A percentile compares a stretch with the other conserved stretches of the same genome.
Evolutionary conservation across 2,113 vertebrate genomes (phyloP).

Genomic region (Dicerorhinus sumatrensis): DNA sequence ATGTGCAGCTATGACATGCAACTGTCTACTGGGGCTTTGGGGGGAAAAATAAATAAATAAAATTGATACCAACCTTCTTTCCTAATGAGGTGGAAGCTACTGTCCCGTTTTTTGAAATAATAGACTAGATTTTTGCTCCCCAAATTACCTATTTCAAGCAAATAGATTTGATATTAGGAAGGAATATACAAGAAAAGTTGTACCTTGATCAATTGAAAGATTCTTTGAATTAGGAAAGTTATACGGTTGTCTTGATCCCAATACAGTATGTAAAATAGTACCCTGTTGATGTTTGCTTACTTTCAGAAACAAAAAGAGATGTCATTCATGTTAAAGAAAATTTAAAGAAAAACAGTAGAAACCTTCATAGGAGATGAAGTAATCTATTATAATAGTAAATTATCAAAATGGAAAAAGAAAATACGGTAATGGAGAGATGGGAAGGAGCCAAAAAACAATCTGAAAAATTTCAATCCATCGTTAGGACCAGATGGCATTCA

Average conservation of each 20-base stretch:
- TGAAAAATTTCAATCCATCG: conserved; percentile 57
- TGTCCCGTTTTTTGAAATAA: conserved; percentile 59
- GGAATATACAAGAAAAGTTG: background rate
- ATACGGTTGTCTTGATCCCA: background rate
- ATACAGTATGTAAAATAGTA: background rate
- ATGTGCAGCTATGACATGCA: too few species aligned
- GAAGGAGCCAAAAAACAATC: conserved; percentile 17
- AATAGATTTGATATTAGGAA: conserved; percentile 8
- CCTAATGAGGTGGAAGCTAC: conserved; percentile 58
- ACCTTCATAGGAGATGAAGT: background rate
- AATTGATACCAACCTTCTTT: conserved; percentile 46
- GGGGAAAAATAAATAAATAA: background rate
- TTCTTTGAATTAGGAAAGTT: background rate
- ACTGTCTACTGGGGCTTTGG: too few species aligned
- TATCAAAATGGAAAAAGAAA: background rate
- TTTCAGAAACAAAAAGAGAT: conserved; percentile 15
- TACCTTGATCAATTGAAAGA: background rate
- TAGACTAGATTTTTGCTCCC: background rate
- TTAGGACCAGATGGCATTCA: background rate
- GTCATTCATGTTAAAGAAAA: background rate
- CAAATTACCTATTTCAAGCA: conserved; percentile 16
- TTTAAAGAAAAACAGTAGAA: conserved; percentile 10
- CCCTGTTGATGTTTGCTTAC: background rate
- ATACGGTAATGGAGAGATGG: background rate
- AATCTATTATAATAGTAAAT: background rate